Base-by-base conservation (phyloP, 2,113 vertebrate genomes). In the Anoplopoma fimbria region DNA sequence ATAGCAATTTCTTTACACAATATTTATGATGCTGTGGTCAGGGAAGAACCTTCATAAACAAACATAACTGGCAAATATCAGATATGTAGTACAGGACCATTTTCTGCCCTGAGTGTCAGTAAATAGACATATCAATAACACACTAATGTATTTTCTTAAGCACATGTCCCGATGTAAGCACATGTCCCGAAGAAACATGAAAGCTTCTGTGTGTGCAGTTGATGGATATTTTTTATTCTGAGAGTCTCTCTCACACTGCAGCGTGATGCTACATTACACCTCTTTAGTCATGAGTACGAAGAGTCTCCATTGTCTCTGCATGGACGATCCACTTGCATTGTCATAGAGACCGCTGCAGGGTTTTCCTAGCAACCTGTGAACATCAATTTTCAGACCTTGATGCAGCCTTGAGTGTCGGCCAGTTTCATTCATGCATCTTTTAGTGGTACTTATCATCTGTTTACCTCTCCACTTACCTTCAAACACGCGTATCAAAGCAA, bases 401-500 rank as follows among this genome's bases (percentile, higher is more conserved):
- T 53, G 81, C 53, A 69, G 42, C 64, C 47, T 77, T 27, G 55
- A 86, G 69, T 63, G 53, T 33, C 25, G 6, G 47, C 57, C 21
- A 10, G 67, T 62, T 87, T 79, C 29, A 85, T 76, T 88, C 83
- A 78, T 29, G 13, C 74, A 12, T 70, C 60, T 81, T 84, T 34
- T 88, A 90, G 84, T 90, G 86, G 82, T 57, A 12, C 82, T 90
- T 34, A 4, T 55, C 61, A 23, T 53, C 63, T 69, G 63, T 71
- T 82, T 86, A 36, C 27, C 75, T 84, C 12, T 29, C 21, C 36
- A 47, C 61, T 75, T 7, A 27, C 76, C 72, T 86, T 81, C 73
- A 83, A 75, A 69, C 72, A 29, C 36, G 0, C 27, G 19, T 75
- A 55, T 73, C 82, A 23, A 70, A 45, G 36, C 36, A 29, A 31